Percentiles rank a stretch among this genome's conserved stretches.
Evolutionary conservation across 2,888 invertebrate genomes (phyloP).

Genomic region (Drosophila dives): DNA sequence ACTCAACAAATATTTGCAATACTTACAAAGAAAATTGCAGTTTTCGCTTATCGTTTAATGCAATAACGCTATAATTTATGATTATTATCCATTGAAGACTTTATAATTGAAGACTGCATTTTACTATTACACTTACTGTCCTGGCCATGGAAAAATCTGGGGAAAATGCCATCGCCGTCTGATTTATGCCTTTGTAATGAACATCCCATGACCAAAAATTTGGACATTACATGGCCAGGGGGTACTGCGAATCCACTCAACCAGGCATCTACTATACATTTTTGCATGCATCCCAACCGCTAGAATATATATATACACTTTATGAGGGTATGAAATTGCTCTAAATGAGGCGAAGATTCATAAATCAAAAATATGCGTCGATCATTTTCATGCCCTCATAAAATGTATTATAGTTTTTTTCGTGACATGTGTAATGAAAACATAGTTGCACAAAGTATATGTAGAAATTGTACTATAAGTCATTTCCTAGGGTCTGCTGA

Average conservation of each 20-base stretch:
- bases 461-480: no score
- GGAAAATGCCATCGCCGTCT: conserved; percentile 4
- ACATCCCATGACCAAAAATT: conserved; percentile 32
- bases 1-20: neutral
- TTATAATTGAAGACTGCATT: conserved; percentile 46
- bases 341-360: neutral
- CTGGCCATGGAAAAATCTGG: conserved; percentile 10
- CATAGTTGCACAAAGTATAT: neutral
- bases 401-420: neutral
- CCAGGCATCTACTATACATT: neutral
- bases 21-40: neutral
- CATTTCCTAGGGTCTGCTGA: no score
- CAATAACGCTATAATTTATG: conserved; percentile 47
- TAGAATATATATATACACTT: neutral
- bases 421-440: neutral
- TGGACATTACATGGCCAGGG: conserved; percentile 24
- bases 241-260: neutral
- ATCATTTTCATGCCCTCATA: neutral
- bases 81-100: conserved; percentile 8
- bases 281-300: neutral
- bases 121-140: conserved; percentile 52
- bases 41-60: conserved; percentile 18
- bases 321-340: no score
- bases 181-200: conserved; percentile 26
- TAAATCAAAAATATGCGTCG: neutral